Conservation (phyloP, 2,113 vertebrate species). For the Sterna hirundo region DNA sequence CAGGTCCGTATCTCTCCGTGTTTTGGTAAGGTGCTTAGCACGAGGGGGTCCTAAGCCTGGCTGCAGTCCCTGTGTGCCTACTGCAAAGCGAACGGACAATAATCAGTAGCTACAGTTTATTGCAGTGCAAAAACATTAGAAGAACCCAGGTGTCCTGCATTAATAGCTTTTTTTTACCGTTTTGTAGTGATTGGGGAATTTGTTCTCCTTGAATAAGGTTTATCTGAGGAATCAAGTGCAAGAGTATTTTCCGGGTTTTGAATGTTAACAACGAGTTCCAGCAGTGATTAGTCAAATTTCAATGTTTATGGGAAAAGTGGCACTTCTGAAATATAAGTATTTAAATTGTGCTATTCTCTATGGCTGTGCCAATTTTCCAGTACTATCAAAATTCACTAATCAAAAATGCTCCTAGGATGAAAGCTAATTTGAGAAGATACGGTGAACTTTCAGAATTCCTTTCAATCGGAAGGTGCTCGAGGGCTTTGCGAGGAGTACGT, state of each 20-base stretch:
- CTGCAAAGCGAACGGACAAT: background rate
- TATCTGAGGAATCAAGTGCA: background rate
- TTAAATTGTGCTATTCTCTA: constrained; percentile 45
- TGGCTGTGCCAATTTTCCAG: constrained; percentile 6
- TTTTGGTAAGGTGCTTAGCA: background rate
- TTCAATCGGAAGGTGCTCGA: background rate
- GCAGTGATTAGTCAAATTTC: constrained; percentile 28
- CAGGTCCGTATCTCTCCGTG: background rate
- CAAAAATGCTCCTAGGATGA: background rate
- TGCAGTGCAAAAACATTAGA: background rate
- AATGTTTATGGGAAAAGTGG: constrained; percentile 39
- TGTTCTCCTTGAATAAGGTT: background rate
- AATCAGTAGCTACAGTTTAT: background rate
- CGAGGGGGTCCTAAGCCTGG: background rate
- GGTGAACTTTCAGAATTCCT: background rate
- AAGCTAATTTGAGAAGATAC: background rate
- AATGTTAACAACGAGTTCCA: background rate
- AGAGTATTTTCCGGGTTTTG: background rate
- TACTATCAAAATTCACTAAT: constrained; percentile 27
- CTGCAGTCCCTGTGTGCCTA: background rate
- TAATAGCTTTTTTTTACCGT: background rate
- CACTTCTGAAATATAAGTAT: constrained; percentile 23
- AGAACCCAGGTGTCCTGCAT: background rate
- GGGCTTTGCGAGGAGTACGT: background rate
- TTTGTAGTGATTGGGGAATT: background rate